Evolutionary conservation across 2,888 invertebrate species (phyloP).

Genomic region (Phyllotreta striolata): DNA sequence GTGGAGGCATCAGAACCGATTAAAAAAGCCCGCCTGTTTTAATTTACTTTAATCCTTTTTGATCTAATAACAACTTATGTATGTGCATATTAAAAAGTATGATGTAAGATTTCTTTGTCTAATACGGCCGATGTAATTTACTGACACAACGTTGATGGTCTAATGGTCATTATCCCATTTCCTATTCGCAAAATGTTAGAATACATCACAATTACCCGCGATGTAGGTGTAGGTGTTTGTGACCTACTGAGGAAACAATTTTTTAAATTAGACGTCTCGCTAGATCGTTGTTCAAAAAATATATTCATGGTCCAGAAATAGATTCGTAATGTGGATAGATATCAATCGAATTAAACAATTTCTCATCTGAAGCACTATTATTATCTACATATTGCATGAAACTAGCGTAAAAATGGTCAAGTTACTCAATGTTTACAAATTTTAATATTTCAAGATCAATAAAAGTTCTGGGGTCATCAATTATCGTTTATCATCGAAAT

Average conservation of each 20-base stretch:
- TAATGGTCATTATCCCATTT: conserved; percentile 18
- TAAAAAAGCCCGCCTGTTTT: no score
- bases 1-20: no score
- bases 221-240: conserved; percentile 27
- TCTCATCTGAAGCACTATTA: no score
- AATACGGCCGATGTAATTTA: conserved; percentile 9
- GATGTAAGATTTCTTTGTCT: conserved; percentile 20
- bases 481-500: conserved; percentile 18
- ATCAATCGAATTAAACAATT: no score
- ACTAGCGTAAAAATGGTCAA: no score
- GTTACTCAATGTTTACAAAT: background rate
- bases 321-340: background rate
- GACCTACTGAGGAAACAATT: conserved; percentile 28
- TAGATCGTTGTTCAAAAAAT: conserved; percentile 15
- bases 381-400: no score
- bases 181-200: conserved; percentile 26
- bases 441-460: conserved; percentile 17
- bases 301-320: conserved; percentile 7
- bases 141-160: conserved; percentile 9
- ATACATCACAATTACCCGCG: conserved; percentile 20
- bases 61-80: background rate
- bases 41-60: no score
- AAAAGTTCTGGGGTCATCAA: conserved; percentile 18
- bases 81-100: conserved; percentile 13
- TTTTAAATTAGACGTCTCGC: conserved; percentile 20